These are phyloP conservation scores for Malurus alboscapulatus DNA, from an alignment of 2,113 vertebrate genomes.

Conservation along the genomic window DNA sequence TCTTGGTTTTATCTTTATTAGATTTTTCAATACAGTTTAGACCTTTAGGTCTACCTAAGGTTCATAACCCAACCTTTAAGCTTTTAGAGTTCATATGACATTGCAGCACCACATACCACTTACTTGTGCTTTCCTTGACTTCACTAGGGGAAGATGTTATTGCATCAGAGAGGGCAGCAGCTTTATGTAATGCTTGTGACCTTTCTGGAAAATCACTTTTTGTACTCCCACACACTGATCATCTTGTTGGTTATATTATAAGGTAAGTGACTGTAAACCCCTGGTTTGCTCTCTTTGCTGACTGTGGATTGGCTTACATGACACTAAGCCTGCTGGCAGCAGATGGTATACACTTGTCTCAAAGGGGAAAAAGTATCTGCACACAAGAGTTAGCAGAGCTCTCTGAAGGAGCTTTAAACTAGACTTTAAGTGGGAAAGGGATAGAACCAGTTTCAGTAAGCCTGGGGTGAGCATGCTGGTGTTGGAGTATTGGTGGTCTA, in stretches of 20 bases:
- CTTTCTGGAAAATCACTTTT: constrained; percentile 97
- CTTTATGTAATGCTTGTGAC: constrained; percentile 92
- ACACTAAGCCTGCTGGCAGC: not conserved
- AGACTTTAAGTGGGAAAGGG: not conserved
- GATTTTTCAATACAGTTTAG: not conserved
- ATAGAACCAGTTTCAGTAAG: not conserved
- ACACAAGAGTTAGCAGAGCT: not conserved
- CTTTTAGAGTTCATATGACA: not conserved
- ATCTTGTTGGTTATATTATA: constrained; percentile 97
- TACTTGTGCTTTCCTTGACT: constrained; percentile 1
- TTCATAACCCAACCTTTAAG: not conserved
- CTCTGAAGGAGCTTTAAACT: not conserved
- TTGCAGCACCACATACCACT: not conserved
- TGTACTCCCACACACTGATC: constrained; percentile 95
- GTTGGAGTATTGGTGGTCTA: not conserved
- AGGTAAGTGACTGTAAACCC: constrained; percentile 72
- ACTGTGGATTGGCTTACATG: fast-evolving
- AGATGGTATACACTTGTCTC: not conserved
- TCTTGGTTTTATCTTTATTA: not conserved
- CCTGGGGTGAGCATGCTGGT: not conserved
- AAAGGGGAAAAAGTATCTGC: not conserved
- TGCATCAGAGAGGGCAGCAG: constrained; percentile 91
- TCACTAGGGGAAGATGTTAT: constrained; percentile 91
- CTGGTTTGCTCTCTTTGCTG: not conserved
- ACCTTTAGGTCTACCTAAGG: not conserved